Evolutionary conservation across 2,797 vertebrate genomes (phyloP).

Genomic region (Hephaestus fuliginosus): DNA sequence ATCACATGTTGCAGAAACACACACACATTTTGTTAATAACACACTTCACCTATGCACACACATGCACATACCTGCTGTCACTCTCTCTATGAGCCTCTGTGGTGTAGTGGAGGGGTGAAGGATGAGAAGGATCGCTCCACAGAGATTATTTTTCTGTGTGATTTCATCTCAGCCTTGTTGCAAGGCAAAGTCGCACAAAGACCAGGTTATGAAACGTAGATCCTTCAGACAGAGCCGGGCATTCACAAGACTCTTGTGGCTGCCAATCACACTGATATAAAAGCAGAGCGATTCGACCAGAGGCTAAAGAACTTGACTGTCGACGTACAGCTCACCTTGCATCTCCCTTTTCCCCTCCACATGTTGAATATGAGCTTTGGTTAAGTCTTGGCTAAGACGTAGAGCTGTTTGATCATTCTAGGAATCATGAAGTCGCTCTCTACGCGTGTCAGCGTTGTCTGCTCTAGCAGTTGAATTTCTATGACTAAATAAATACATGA

Average conservation of each 20-base stretch:
- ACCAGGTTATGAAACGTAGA: conserved; percentile 64
- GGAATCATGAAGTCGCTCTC: neutral
- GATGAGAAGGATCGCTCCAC: conserved; percentile 50
- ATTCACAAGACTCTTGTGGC: conserved; percentile 63
- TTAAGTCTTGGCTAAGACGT: neutral
- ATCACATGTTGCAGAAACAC: conserved; percentile 11
- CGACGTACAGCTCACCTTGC: conserved; percentile 37
- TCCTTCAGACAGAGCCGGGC: conserved; percentile 63
- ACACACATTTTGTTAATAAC: conserved; percentile 27
- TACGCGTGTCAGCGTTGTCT: neutral
- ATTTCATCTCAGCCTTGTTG: conserved; percentile 58
- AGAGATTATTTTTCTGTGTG: conserved; percentile 43
- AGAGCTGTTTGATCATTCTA: conserved; percentile 42
- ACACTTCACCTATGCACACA: conserved; percentile 37
- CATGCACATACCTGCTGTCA: conserved; percentile 38
- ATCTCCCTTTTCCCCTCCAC: conserved; percentile 31
- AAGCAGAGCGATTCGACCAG: conserved; percentile 48
- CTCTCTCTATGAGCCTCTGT: conserved; percentile 42
- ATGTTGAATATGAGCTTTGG: conserved; percentile 50
- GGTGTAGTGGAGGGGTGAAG: conserved; percentile 51
- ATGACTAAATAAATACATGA: neutral
- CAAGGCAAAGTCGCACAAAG: conserved; percentile 69
- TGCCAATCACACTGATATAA: conserved; percentile 71
- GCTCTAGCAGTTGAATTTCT: neutral
- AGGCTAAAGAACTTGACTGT: conserved; percentile 62